Base-by-base conservation (phyloP, 2,797 vertebrate species). In the Tragopan temminckii region DNA sequence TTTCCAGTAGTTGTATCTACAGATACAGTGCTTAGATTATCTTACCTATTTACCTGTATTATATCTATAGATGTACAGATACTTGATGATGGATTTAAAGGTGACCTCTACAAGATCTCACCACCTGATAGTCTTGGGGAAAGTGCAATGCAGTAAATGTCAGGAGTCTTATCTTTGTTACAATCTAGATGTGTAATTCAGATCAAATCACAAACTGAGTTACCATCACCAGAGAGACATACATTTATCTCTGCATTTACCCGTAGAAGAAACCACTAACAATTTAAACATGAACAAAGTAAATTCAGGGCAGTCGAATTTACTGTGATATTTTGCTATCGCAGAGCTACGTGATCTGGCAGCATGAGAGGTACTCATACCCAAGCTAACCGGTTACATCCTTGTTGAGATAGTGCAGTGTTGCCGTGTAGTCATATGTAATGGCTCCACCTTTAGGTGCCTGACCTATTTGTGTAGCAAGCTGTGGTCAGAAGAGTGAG, bases 201-300 rank as follows among this genome's bases (percentile, higher is more conserved):
- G 36, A 72, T 16, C 9, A 52, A 71, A 70, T 57, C 67, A 72
- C 40, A 23, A 59, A 45, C 29, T 42, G 25, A 43, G 24, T 62
- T 89, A 19, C 7, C 59, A 25, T 63, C 25, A 38, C 6, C 0
- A 0, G n/a, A 59, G 38, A 75, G 23, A 35, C 29, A 11, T 6
- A 46, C 21, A 3, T 58, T 3, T 13, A 3, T 33, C 8, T 91
- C 71, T 76, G 61, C 9, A 9, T 64, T 88, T 76, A 53, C 43
- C 31, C 5, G 0, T 4, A 62, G 27, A 23, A 59, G 64, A 82
- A 63, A 72, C 42, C 52, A 66, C 21, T 69, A 50, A 43, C 45
- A 48, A 8, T 36, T 78, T 40, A 43, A 64, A 62, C 3, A 7
- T 21, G 40, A 72, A 5, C n/a, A 29, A 46, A 64, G 24, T 76